A percentile compares a stretch with the other conserved stretches of the same genome.
These are phyloP conservation scores for Isichthys henryi DNA, from an alignment of 2,113 vertebrate genomes.

Conservation along the genomic window DNA sequence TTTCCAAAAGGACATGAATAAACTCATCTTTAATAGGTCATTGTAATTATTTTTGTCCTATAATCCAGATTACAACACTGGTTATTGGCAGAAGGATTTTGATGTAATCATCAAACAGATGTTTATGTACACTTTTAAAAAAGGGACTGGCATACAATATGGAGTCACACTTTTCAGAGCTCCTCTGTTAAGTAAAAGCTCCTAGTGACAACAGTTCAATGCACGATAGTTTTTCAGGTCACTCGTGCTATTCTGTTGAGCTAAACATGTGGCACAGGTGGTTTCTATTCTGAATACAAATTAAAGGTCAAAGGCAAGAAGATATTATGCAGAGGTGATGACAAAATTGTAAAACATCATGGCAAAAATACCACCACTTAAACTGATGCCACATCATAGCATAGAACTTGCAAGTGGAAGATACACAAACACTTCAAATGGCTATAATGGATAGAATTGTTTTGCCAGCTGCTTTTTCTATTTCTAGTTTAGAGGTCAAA, in stretches of 20 bases:
- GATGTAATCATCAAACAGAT: neutral
- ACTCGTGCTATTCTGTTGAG: neutral
- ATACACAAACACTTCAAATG: neutral
- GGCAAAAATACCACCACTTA: neutral
- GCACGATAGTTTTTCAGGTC: neutral
- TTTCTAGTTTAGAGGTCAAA: neutral
- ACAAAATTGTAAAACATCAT: neutral
- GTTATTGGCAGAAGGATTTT: neutral
- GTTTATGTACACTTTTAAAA: neutral
- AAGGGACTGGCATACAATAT: neutral
- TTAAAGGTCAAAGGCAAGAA: neutral
- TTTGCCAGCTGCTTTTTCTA: neutral
- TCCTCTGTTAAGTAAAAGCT: neutral
- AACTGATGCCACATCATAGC: neutral
- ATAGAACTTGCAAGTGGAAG: neutral
- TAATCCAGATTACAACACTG: neutral
- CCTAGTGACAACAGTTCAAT: neutral
- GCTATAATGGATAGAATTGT: neutral
- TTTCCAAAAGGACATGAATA: neutral
- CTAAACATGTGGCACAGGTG: neutral
- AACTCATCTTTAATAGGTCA: neutral
- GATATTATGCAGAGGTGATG: neutral
- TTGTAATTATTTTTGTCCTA: neutral
- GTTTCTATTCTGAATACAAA: neutral
- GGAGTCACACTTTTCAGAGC: neutral